Conservation (phyloP, 2,113 vertebrate genomes). For the Pteropus alecto region DNA sequence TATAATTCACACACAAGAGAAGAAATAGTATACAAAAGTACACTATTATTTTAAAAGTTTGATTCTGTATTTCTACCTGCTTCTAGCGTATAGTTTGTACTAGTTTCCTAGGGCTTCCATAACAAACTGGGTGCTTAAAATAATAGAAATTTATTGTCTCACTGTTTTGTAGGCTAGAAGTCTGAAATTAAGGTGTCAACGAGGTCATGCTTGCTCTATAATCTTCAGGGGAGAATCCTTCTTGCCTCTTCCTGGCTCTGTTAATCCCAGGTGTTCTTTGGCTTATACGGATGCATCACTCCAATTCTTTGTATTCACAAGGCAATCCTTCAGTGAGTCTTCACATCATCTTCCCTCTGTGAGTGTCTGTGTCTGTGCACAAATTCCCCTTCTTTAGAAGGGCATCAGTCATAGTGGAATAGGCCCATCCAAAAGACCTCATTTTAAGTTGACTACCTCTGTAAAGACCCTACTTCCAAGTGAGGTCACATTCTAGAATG, state of each 20-base stretch:
- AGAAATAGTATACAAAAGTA: neutral
- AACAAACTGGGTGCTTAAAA: neutral
- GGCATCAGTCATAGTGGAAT: neutral
- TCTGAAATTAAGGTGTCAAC: neutral
- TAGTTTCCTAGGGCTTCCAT: neutral
- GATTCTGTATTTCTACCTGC: neutral
- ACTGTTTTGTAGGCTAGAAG: neutral
- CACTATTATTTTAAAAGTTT: neutral
- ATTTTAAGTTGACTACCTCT: neutral
- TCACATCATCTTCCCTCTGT: neutral
- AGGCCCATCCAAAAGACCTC: neutral
- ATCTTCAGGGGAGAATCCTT: neutral
- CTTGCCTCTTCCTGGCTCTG: too few species aligned
- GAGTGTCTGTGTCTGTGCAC: neutral
- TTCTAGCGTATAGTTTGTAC: neutral
- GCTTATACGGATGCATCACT: neutral
- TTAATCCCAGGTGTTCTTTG: neutral
- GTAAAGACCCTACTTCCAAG: neutral
- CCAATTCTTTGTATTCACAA: neutral
- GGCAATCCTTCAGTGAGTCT: neutral
- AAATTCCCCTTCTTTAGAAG: neutral
- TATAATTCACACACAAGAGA: neutral
- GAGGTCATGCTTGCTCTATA: neutral
- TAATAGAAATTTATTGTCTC: neutral
- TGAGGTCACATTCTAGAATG: neutral